These are phyloP conservation scores for Netelia fuscicornis DNA, from an alignment of 2,888 invertebrate species.

Conservation along the genomic window DNA sequence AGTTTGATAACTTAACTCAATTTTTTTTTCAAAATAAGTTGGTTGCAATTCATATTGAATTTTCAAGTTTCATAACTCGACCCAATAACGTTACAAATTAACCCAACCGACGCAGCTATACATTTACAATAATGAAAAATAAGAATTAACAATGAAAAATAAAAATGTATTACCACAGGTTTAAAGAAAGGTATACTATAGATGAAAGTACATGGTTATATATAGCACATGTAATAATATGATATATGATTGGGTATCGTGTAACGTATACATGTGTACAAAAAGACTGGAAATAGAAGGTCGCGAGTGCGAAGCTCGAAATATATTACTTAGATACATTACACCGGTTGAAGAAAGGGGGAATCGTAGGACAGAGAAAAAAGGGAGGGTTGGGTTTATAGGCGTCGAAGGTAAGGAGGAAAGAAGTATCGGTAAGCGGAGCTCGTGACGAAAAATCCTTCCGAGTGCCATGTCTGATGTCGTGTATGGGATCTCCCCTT, in stretches of 20 bases:
- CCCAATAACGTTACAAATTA: too few relatives aligned
- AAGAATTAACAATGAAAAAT: too few relatives aligned
- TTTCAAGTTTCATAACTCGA: too few relatives aligned
- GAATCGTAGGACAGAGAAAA: conserved; percentile 15
- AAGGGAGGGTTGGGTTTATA: conserved; percentile 19
- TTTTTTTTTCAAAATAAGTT: too few relatives aligned
- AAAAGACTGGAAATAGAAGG: conserved; percentile 13
- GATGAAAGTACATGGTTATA: background rate
- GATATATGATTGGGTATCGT: conserved; percentile 33
- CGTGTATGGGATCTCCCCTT: conserved; percentile 40
- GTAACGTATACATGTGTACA: conserved; percentile 2
- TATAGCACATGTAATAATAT: conserved; percentile 23
- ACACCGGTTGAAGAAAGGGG: conserved; percentile 46
- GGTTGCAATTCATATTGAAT: too few relatives aligned
- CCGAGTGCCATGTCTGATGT: conserved; percentile 48
- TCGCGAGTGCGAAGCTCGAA: conserved; percentile 33
- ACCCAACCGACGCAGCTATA: too few relatives aligned
- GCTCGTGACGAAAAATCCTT: conserved; percentile 54
- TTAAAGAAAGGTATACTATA: background rate
- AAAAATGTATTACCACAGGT: background rate
- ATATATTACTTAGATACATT: conserved; percentile 52
- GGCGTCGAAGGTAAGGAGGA: background rate
- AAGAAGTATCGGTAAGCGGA: conserved; percentile 6
- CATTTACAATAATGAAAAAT: too few relatives aligned
- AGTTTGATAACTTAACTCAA: too few relatives aligned